Base-by-base conservation (phyloP, 2,888 invertebrate genomes). In the Ornithoptera priamus region DNA sequence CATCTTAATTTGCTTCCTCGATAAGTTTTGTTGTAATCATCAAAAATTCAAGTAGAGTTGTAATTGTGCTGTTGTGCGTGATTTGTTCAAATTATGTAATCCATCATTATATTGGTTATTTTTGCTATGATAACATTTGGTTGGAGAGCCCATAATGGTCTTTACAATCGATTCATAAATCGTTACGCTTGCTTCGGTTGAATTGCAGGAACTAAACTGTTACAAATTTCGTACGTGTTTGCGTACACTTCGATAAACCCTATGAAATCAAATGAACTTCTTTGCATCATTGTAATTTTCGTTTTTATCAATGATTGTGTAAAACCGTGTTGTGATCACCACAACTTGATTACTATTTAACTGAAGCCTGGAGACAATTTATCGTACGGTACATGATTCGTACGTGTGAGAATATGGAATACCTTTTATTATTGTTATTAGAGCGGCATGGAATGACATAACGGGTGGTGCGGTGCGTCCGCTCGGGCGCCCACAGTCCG, bases 381-480 rank as follows among this genome's bases (percentile, higher is more conserved):
- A 85, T 77, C 76, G 78, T 80, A 81, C 76, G 70, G 70, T 70
- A 70, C 59, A 57, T 65, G 56, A 66, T 63, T 70, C 62, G n/a
- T 53, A 70, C 62, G 84, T 89, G 89, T 89, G 89, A 87, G 89
- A 88, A 83, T 84, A 85, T 86, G 82, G 84, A 84, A 82, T 81
- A 80, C 76, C 76, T 78, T 74, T 80, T 75, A 79, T 80, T 78
- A 84, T 81, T 78, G 84, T 82, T 86, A 85, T 83, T 83, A 82
- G 82, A 80, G 81, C 83, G 85, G 86, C 87, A 85, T 83, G 82
- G 84, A 86, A 86, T 88, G 85, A 85, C 85, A 88, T 90, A 89
- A 90, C 89, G 89, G 89, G 81, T 81, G 74, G 74, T 75, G 81
- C 77, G 77, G 75, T 74, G 76, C 76, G 79, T 77, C 74, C 81